Conservation (phyloP, 2,888 invertebrate genomes). For the Labia minor region DNA sequence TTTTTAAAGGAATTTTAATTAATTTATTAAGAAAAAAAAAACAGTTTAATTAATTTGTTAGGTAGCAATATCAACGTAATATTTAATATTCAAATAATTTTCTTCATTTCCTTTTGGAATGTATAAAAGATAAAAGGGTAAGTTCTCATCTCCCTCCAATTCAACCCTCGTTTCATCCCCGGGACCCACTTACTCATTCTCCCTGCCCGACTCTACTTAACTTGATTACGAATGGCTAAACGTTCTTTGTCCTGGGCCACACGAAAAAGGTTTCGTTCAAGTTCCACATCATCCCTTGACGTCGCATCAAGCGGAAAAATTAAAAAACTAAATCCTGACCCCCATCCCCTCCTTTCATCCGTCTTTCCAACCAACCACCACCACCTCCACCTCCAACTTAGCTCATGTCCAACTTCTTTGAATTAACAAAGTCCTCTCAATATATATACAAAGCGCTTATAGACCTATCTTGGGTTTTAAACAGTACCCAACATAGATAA, state of each 20-base stretch:
- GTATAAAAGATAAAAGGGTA: conserved; percentile 7
- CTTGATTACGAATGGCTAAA: conserved; percentile 13
- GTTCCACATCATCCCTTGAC: not conserved
- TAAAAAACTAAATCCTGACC: not conserved
- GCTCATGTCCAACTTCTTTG: not conserved
- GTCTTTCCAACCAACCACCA: too few relatives aligned
- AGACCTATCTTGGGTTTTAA: not conserved
- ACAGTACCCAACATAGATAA: not conserved
- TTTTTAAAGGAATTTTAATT: too few relatives aligned
- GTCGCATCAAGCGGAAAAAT: conserved; percentile 7
- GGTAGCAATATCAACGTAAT: not conserved
- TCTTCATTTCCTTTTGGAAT: not conserved
- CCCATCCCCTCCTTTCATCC: not conserved
- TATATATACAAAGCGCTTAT: not conserved
- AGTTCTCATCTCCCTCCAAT: not conserved
- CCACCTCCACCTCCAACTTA: too few relatives aligned
- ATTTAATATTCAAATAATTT: conserved; percentile 13
- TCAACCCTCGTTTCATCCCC: too few relatives aligned
- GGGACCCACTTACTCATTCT: not conserved
- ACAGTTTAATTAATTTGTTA: conserved; percentile 4
- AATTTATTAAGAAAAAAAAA: not conserved
- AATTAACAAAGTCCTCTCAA: not conserved
- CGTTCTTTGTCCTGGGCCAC: conserved; percentile 13
- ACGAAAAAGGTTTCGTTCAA: not conserved
- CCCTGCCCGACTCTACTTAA: not conserved